A percentile compares a stretch with the other conserved stretches of the same genome.
phyloP scores from a whole-genome alignment of 2,797 vertebrate species.

The Caiman crocodilus region DNA sequence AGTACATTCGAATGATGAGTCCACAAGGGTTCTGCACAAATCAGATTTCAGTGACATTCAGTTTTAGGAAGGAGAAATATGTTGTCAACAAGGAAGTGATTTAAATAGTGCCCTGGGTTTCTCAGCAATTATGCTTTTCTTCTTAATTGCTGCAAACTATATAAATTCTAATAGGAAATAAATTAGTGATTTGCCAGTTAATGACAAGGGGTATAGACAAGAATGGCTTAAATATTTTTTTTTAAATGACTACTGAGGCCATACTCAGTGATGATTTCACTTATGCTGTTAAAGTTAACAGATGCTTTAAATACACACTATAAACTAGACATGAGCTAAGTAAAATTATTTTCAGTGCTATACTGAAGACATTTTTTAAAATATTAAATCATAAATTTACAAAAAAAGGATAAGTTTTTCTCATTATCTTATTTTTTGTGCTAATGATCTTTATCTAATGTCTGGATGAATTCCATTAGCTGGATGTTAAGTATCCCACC shows the following conservation, averaged over 20 bases:
- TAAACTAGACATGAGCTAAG: constrained; percentile 79
- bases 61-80: constrained; percentile 88
- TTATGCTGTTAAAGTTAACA: constrained; percentile 80
- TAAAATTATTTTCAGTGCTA: constrained; percentile 57
- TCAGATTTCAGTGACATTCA: constrained; percentile 90
- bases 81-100: constrained; percentile 90
- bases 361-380: constrained; percentile 37
- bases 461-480: constrained; percentile 1
- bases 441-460: constrained; percentile 20
- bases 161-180: constrained; percentile 90
- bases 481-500: background rate
- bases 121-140: constrained; percentile 88
- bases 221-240: constrained; percentile 79
- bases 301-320: constrained; percentile 75
- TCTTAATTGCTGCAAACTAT: constrained; percentile 88
- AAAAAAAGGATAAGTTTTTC: constrained; percentile 17
- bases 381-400: background rate
- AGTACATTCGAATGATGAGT: constrained; percentile 89
- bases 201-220: constrained; percentile 85
- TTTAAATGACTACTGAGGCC: constrained; percentile 76
- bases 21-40: constrained; percentile 88
- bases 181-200: constrained; percentile 88
- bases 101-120: constrained; percentile 89
- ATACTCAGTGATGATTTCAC: constrained; percentile 79
- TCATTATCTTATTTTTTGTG: background rate